Conservation (phyloP, 1,140 invertebrate genomes). For the Eurytemora carolleeae region DNA sequence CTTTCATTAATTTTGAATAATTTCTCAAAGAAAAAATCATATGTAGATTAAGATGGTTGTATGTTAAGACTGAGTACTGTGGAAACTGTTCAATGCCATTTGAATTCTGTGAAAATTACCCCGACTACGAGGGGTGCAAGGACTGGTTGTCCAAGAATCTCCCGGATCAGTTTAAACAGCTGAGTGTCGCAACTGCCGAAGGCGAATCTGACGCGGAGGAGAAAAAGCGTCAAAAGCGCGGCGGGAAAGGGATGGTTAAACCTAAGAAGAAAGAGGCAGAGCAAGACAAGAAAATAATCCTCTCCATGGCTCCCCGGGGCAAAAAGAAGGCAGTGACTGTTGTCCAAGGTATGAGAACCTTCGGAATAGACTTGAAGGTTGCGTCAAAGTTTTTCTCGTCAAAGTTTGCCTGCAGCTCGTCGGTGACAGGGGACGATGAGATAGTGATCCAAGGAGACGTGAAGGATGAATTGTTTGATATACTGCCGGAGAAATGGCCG, state of each 20-base stretch:
- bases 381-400: conserved; percentile 94
- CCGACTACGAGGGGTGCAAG: conserved; percentile 91
- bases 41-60: too few relatives aligned
- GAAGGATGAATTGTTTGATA: conserved; percentile 89
- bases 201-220: conserved; percentile 55
- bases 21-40: neutral
- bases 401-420: conserved; percentile 95
- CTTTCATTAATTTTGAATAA: neutral
- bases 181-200: conserved; percentile 37
- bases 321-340: conserved; percentile 96
- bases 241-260: conserved; percentile 70
- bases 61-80: conserved; percentile 43
- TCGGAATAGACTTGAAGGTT: conserved; percentile 92
- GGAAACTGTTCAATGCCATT: conserved; percentile 83
- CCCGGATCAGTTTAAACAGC: conserved; percentile 70
- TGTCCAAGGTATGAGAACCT: conserved; percentile 43
- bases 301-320: conserved; percentile 77
- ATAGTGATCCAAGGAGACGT: conserved; percentile 97
- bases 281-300: conserved; percentile 48
- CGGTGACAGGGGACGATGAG: conserved; percentile 94
- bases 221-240: conserved; percentile 75
- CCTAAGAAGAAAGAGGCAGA: conserved; percentile 60
- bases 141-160: conserved; percentile 86
- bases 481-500: conserved; percentile 93
- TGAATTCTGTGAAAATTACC: conserved; percentile 97